Base-by-base conservation (phyloP, 37 sponge, comb jelly and placozoan species). In the Spongilla lacustris region DNA sequence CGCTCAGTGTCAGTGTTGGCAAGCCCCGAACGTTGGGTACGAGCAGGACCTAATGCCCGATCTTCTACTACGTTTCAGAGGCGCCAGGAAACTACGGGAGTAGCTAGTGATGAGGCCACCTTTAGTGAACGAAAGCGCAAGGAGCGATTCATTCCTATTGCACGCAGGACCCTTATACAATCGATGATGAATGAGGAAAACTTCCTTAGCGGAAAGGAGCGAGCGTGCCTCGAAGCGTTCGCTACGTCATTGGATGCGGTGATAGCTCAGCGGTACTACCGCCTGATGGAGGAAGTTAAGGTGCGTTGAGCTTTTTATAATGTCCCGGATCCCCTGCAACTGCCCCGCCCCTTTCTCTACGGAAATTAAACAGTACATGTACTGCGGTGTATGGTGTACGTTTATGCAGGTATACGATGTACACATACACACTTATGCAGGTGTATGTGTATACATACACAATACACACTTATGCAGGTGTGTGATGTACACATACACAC, bases 101-200 rank as follows among this genome's bases (percentile, higher is more conserved):
- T 84, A 74, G 58, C 27, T 8, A 76, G 14, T 36, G 85, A 84
- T 27, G 85, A 75, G 27, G 31, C 36, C 31, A 84, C 29, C 30
- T 27, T 36, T 22, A 73, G 41, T 14, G 82, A 58, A 81, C 9
- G 36, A 35, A 38, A 80, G 23, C 76, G 58, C 50, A 66, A 29
- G 50, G 87, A 94, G 26, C 86, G 84, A 50, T 95, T 93, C 72
- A 97, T 97, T 71, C 96, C 98, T 21, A 81, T 94, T 1, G 91
- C 98, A 4, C 50, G 94, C n/a, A 41, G 86, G 24, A 80, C 70
- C 4, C 48, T 97, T 24, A 69, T 95, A 9, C 34, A 79, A 29
- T 69, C 46, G 24, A 81, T 97, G 27, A 14, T 90, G 41, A 68
- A 93, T 41, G 89, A 94, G 4, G 41, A 85, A 5, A 38, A 68